Conservation (phyloP, 2,888 invertebrate species). For the Caenorhabditis parvicauda region DNA sequence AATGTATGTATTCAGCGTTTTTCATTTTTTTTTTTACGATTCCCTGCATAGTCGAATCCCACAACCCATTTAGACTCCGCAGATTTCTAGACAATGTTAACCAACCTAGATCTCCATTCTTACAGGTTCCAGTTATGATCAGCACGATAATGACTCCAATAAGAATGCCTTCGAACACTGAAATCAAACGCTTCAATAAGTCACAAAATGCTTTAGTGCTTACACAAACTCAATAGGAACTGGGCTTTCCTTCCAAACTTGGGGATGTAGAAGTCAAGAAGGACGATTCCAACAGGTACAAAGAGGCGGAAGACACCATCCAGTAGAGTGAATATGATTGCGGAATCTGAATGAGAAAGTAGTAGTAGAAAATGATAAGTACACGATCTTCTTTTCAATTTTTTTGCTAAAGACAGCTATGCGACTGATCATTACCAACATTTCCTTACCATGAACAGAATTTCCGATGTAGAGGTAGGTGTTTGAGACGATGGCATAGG, state of each 20-base stretch:
- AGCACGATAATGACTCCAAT: constrained; percentile 42
- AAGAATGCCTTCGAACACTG: constrained; percentile 29
- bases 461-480: constrained; percentile 47
- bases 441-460: constrained; percentile 33
- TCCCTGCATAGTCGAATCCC: too few relatives aligned
- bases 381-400: background rate
- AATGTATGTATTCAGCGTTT: too few relatives aligned
- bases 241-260: constrained; percentile 50
- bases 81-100: background rate
- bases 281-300: constrained; percentile 48
- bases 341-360: constrained; percentile 27
- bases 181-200: background rate
- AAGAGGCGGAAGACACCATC: constrained; percentile 53
- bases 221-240: constrained; percentile 45
- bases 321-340: constrained; percentile 50
- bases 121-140: constrained; percentile 32
- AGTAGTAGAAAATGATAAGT: background rate
- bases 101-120: constrained; percentile 10
- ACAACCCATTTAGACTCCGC: too few relatives aligned
- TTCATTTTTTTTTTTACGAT: too few relatives aligned
- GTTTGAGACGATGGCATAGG: constrained; percentile 53
- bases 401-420: background rate
- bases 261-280: constrained; percentile 48
- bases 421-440: background rate
- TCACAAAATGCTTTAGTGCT: constrained; percentile 2